These are phyloP conservation scores for Pollachius pollachius DNA, from an alignment of 2,113 vertebrate genomes.

Conservation along the genomic window DNA sequence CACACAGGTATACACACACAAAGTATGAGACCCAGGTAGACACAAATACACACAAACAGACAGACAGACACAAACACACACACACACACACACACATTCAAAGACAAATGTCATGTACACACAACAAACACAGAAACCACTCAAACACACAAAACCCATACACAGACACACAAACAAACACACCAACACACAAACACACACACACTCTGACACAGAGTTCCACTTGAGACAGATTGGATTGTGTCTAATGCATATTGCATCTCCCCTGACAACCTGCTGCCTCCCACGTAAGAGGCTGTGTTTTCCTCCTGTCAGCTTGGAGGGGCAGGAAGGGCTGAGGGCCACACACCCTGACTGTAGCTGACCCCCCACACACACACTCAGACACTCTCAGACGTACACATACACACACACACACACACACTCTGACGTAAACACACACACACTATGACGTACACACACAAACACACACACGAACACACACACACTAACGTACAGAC, in stretches of 20 bases:
- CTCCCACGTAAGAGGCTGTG: constrained; percentile 61
- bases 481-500: too few species aligned
- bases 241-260: constrained; percentile 69
- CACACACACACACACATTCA: constrained; percentile 6
- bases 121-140: not conserved
- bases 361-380: too few species aligned
- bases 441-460: too few species aligned
- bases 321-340: constrained; percentile 20
- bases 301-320: constrained; percentile 49
- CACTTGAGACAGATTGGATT: constrained; percentile 67
- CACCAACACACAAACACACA: constrained; percentile 9
- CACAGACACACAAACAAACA: constrained; percentile 1
- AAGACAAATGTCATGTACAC: not conserved
- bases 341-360: too few species aligned
- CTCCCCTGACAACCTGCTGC: constrained; percentile 64
- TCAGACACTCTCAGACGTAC: too few species aligned
- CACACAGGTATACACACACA: constrained; percentile 24
- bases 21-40: too few species aligned
- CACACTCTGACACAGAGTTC: not conserved
- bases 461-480: too few species aligned
- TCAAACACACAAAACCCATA: not conserved
- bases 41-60: too few species aligned
- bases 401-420: too few species aligned
- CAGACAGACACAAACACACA: constrained; percentile 3
- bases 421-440: too few species aligned